Percentiles rank a stretch among this genome's conserved stretches.
Conservation (phyloP, 2,888 invertebrate genomes). For the Ennomos erosarius region DNA sequence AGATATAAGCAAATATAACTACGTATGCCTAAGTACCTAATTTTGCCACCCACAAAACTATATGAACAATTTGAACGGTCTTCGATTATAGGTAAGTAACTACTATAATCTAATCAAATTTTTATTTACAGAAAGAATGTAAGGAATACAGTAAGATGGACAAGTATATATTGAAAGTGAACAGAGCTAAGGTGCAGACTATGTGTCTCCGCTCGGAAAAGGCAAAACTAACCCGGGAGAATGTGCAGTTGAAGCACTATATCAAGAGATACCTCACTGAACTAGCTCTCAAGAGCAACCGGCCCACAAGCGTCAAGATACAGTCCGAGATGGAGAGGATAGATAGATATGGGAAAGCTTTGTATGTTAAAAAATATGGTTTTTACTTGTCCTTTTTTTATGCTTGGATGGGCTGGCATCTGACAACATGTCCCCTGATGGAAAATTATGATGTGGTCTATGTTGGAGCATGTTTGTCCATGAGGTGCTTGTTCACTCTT, state of each 20-base stretch:
- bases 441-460: too few relatives aligned
- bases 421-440: too few relatives aligned
- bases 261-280: conserved; percentile 87
- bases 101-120: too few relatives aligned
- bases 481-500: too few relatives aligned
- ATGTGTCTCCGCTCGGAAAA: conserved; percentile 73
- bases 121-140: conserved; percentile 67
- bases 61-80: too few relatives aligned
- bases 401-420: too few relatives aligned
- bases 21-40: too few relatives aligned
- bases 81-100: too few relatives aligned
- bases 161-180: conserved; percentile 87
- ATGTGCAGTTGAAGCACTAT: conserved; percentile 86
- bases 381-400: too few relatives aligned
- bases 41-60: too few relatives aligned
- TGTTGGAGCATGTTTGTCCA: too few relatives aligned
- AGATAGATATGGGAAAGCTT: conserved; percentile 49
- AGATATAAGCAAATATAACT: too few relatives aligned
- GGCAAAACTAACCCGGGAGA: conserved; percentile 83
- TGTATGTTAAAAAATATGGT: conserved; percentile 43
- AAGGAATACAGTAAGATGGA: conserved; percentile 87
- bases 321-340: conserved; percentile 55
- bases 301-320: conserved; percentile 66
- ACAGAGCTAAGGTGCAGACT: conserved; percentile 72
- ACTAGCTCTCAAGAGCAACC: conserved; percentile 78